Evolutionary conservation across 1,140 invertebrate genomes (phyloP), one percentile per base, ranked within the genome.

Genomic region (Trissolcus basalis): DNA sequence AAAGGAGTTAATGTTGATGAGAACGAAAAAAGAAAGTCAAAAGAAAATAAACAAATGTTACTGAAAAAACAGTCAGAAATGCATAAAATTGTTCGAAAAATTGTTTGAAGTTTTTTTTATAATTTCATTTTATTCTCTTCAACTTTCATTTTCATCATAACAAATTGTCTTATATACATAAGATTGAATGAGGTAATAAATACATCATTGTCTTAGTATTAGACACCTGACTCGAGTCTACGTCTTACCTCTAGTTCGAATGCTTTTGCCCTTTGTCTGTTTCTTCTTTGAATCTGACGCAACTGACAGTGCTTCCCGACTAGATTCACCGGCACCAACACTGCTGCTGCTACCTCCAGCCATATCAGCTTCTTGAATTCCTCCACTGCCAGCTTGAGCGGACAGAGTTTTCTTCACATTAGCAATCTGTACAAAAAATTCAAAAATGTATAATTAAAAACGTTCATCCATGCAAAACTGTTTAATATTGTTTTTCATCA

Each of bases 171-270:
- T n/a, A n/a, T n/a, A n/a, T 39, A 39, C 36, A 39, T n/a, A 39
- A 39, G n/a, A 39, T 39, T 39, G 1, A 3, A 11, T 39, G 36
- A 32, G 9, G 45, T 32, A 19, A 35, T 65, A 16, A 39, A 50
- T 54, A 48, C 43, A 56, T 74, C 67, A 71, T 64, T n/a, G n/a
- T 77, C 67, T 75, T 85, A 78, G 81, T 80, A 83, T 86, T 27
- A 27, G 19, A 27, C 19, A 27, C 19, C 6, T 27, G 19, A 27
- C 6, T 27, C 6, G 2, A 27, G 19, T 86, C 85, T 86, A 87
- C 81, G 87, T 87, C 84, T 88, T 88, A 86, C 85, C 83, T 58
- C 84, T 84, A 72, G 81, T 77, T 84, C 84, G 83, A 61, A 87
- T 81, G 83, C 83, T 80, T 83, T 87, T 88, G 69, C 82, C 80